Evolutionary conservation across 2,113 vertebrate species (phyloP).

Genomic region (Dunckerocampus dactyliophorus): DNA sequence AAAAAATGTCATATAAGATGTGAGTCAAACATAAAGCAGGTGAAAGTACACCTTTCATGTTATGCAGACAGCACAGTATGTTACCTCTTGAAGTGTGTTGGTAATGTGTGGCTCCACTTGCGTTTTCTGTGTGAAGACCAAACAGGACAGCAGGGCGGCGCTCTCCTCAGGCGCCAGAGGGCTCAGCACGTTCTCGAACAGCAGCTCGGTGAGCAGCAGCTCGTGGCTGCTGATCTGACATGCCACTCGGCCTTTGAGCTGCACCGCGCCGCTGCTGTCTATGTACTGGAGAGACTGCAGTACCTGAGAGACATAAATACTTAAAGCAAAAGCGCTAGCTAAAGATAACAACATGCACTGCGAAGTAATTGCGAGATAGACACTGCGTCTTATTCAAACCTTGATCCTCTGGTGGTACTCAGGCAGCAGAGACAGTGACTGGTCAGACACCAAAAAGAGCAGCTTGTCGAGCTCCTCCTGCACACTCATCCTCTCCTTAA

Average conservation of each 20-base stretch:
- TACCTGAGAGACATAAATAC: conserved; percentile 65
- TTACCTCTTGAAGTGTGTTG: conserved; percentile 81
- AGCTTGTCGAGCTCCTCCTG: conserved; percentile 82
- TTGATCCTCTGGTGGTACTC: conserved; percentile 89
- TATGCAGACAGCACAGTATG: conserved; percentile 2
- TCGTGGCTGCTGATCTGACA: conserved; percentile 90
- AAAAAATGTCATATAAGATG: too few species aligned
- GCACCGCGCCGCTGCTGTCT: conserved; percentile 78
- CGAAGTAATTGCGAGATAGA: neutral
- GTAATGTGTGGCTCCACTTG: conserved; percentile 81
- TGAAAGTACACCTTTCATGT: neutral
- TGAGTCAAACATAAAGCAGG: conserved; percentile 16
- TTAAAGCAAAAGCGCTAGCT: neutral
- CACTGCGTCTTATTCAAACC: conserved; percentile 59
- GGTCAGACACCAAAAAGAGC: conserved; percentile 82
- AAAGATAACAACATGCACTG: neutral
- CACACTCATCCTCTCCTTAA: conserved; percentile 74
- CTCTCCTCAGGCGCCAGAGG: conserved; percentile 85
- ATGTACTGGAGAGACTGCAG: conserved; percentile 83
- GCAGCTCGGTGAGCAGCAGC: conserved; percentile 86
- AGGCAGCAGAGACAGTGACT: conserved; percentile 81
- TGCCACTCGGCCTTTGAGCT: conserved; percentile 87
- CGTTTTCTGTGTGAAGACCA: conserved; percentile 83
- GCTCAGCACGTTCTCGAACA: conserved; percentile 85
- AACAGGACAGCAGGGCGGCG: conserved; percentile 84